Evolutionary conservation across 1,140 invertebrate species (phyloP), one percentile per base, ranked within the genome.

Genomic region (Melipona quadrifasciata): DNA sequence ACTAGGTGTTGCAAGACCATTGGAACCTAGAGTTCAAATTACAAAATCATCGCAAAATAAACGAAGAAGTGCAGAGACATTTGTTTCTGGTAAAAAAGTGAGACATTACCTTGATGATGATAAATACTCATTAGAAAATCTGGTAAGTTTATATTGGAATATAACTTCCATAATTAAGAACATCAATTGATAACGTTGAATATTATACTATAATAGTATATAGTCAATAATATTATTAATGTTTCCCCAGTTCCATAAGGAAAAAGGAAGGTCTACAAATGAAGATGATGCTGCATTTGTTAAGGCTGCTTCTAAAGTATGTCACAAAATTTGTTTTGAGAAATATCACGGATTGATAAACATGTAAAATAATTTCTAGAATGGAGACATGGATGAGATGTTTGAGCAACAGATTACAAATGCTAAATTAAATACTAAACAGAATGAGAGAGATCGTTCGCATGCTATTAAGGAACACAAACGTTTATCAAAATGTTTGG

Each of bases 31-130:
- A 87, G 79, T 85, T 78, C 78, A 82, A 34, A 39, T 27, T 58
- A 61, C 65, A 76, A 86, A 89, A 91, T 91, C 90, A 80, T 65
- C 91, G 91, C 86, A 81, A 82, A 58, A 55, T 75, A 84, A 86
- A 92, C 70, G 92, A 80, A 95, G 95, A 75, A 96, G 94, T 95
- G 95, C 96, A 58, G 96, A 97, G 83, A 99, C 98, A 17, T 97
- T 99, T 92, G 94, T 95, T 81, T 95, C 95, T 83, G 97, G 97
- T 3, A 95, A 98, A 91, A 95, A 98, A 89, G 95, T 96, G 24
- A 96, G 97, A 80, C 99, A 99, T 94, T 99, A 98, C 95, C 96
- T 97, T 64, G 98, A 99, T 95, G 98, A 99, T 95, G 98, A 99
- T 92, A 97, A 97, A 93, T 97, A 98, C 94, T 97, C 97, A 67